Evolutionary conservation across 2,113 vertebrate genomes (phyloP).

Genomic region (Pomatorhinus ruficollis): DNA sequence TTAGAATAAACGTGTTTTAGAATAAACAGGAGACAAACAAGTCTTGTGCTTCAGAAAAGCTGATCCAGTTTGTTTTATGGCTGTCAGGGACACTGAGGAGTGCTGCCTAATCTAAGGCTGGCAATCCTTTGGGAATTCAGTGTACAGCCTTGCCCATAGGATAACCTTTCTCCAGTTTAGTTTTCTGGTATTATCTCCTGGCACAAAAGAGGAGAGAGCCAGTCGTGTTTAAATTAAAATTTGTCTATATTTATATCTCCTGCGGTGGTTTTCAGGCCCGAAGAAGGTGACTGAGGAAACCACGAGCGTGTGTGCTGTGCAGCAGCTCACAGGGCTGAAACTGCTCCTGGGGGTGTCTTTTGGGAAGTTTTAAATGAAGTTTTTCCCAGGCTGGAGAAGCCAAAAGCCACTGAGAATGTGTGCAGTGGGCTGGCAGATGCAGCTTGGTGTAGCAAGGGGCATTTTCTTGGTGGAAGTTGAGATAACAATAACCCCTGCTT

Average conservation of each 20-base stretch:
- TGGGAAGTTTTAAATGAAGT: neutral
- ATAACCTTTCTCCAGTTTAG: constrained; percentile 16
- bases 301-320: fast-evolving
- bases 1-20: neutral
- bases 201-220: neutral
- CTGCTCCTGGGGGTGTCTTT: neutral
- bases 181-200: neutral
- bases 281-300: neutral
- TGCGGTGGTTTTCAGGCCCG: neutral
- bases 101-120: neutral
- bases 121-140: neutral
- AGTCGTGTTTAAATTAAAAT: neutral
- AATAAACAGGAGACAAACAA: neutral
- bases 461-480: neutral
- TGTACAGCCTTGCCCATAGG: neutral
- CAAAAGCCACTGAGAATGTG: neutral
- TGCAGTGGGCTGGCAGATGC: neutral
- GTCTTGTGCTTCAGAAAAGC: neutral
- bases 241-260: neutral
- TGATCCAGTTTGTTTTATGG: neutral
- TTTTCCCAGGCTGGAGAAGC: neutral
- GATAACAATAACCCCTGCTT: neutral
- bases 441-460: neutral
- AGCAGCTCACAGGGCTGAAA: neutral
- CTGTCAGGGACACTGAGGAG: neutral